phyloP scores from a whole-genome alignment of 2,888 invertebrate species.

The Apantesis nais region DNA sequence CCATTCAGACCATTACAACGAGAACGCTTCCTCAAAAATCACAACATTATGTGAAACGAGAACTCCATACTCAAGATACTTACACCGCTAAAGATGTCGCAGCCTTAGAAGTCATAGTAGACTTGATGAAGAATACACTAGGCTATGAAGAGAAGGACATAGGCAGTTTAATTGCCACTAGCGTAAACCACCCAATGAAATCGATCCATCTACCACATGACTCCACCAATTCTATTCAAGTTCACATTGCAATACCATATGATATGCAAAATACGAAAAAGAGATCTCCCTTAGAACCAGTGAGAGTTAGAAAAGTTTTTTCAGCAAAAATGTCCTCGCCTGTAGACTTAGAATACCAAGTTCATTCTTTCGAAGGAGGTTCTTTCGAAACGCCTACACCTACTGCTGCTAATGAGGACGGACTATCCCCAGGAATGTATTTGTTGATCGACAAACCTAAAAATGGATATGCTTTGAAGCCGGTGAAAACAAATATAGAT shows the following conservation, averaged over 20 bases:
- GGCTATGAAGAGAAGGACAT: slow-evolving; percentile 43
- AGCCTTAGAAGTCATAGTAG: slow-evolving; percentile 69
- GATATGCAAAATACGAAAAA: slow-evolving; percentile 50
- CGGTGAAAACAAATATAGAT: slow-evolving; percentile 44
- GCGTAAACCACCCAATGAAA: slow-evolving; percentile 4
- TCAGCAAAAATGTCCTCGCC: slow-evolving; percentile 68
- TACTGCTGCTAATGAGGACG: slow-evolving; percentile 17
- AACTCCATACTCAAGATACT: slow-evolving; percentile 36
- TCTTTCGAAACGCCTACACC: slow-evolving; percentile 10
- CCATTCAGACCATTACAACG: background rate
- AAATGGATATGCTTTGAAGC: slow-evolving; percentile 57
- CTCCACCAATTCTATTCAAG: slow-evolving; percentile 64
- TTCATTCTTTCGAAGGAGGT: slow-evolving; percentile 58
- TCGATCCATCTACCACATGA: background rate
- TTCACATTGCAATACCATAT: slow-evolving; percentile 68
- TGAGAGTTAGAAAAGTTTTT: slow-evolving; percentile 65
- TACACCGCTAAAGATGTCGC: slow-evolving; percentile 71
- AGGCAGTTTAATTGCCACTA: slow-evolving; percentile 1
- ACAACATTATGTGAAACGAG: slow-evolving; percentile 37
- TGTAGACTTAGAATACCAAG: slow-evolving; percentile 72
- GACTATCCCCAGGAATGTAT: slow-evolving; percentile 63
- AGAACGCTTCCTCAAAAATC: background rate
- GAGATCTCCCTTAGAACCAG: slow-evolving; percentile 51
- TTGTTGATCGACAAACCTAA: slow-evolving; percentile 59
- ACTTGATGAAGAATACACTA: slow-evolving; percentile 59